These are phyloP conservation scores for Macroglossus sobrinus DNA, from an alignment of 2,113 vertebrate species.

Conservation along the genomic window DNA sequence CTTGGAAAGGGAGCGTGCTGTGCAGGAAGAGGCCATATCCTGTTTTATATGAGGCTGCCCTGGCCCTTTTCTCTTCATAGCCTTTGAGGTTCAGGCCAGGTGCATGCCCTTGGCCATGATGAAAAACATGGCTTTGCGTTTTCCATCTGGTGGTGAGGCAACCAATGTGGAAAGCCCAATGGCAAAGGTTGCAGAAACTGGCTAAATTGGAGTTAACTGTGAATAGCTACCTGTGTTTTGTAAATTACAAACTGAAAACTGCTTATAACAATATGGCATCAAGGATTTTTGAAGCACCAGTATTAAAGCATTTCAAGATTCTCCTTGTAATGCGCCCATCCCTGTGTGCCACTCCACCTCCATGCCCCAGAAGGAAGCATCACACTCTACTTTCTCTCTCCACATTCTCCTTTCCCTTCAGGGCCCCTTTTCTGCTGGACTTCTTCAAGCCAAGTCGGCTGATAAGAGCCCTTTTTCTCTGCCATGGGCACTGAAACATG, in stretches of 20 bases:
- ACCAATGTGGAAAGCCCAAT: not conserved
- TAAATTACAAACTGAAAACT: not conserved
- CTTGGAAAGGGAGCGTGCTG: not conserved
- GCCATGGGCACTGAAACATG: rapidly evolving
- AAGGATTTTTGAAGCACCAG: not conserved
- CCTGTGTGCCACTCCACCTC: not conserved
- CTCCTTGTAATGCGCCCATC: not conserved
- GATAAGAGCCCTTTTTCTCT: not conserved
- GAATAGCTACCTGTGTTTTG: not conserved
- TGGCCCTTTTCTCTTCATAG: not conserved
- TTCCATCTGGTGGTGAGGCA: no score
- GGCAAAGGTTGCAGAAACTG: not conserved
- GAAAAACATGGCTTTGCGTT: not conserved
- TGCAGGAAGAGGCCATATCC: not conserved
- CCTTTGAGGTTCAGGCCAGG: not conserved
- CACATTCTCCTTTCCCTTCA: not conserved
- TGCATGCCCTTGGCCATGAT: not conserved
- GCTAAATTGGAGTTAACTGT: not conserved
- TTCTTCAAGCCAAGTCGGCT: not conserved
- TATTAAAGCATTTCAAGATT: not conserved
- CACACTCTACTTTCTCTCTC: not conserved
- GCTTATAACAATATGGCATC: no score
- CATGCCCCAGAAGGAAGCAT: not conserved
- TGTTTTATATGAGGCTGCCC: not conserved
- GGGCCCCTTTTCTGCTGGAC: not conserved